These are phyloP conservation scores for Cyprinodon variegatus DNA, from an alignment of 2,113 vertebrate genomes.

Conservation along the genomic window DNA sequence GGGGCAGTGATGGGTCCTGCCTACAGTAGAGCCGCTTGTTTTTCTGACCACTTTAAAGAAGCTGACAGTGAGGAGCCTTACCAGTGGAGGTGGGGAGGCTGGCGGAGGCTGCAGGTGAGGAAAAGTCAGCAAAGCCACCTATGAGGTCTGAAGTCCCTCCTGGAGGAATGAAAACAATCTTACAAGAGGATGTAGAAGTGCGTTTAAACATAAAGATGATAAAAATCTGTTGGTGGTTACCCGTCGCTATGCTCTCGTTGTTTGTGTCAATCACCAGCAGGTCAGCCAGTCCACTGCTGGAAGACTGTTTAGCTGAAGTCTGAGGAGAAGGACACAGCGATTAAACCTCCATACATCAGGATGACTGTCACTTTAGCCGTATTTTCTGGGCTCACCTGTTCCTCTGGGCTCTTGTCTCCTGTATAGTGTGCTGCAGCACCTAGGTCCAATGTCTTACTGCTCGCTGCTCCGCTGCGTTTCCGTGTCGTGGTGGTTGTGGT, in stretches of 20 bases:
- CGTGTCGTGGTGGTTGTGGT: slow-evolving; percentile 86
- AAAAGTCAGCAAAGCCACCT: slow-evolving; percentile 95
- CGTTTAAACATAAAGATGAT: not conserved
- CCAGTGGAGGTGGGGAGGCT: slow-evolving; percentile 85
- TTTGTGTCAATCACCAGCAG: slow-evolving; percentile 86
- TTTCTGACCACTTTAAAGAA: not conserved
- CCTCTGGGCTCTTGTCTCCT: slow-evolving; percentile 89
- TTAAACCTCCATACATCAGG: not conserved
- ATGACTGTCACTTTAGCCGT: not conserved
- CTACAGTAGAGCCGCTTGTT: too few relatives aligned
- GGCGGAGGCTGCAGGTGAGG: slow-evolving; percentile 87
- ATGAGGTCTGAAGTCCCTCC: slow-evolving; percentile 88
- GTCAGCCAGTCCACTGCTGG: slow-evolving; percentile 86
- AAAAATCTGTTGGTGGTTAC: slow-evolving; percentile 54
- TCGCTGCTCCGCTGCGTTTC: slow-evolving; percentile 88
- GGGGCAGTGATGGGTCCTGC: too few relatives aligned
- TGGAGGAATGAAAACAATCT: slow-evolving; percentile 59
- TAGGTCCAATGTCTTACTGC: slow-evolving; percentile 94
- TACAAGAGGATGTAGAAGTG: not conserved
- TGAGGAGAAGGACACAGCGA: slow-evolving; percentile 38
- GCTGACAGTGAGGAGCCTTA: slow-evolving; percentile 54
- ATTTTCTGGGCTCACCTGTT: slow-evolving; percentile 53
- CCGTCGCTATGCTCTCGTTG: slow-evolving; percentile 73
- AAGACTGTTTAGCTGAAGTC: slow-evolving; percentile 81
- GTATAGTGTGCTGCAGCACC: slow-evolving; percentile 97